Percentiles rank a stretch among this genome's conserved stretches.
phyloP scores from a whole-genome alignment of 2,888 invertebrate genomes.

The Nezara viridula region DNA sequence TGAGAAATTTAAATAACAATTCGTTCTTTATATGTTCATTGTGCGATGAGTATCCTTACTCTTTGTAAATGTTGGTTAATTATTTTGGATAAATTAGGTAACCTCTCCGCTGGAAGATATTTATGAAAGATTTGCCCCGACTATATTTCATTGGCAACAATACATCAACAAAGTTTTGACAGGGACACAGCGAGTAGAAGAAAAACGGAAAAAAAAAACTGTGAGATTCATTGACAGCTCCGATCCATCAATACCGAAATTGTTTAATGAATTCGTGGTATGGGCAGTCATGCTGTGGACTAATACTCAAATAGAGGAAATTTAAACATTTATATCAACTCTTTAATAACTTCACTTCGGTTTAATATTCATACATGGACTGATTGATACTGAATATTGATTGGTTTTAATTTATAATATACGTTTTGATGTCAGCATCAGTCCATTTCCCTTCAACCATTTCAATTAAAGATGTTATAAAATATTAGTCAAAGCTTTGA shows the following conservation, averaged over 20 bases:
- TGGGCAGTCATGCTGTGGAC: background rate
- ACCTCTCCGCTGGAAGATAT: background rate
- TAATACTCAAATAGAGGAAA: background rate
- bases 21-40: too few species aligned
- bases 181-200: background rate
- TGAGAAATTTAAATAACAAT: too few species aligned
- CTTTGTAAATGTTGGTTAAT: background rate
- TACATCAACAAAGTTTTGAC: slow-evolving; percentile 7
- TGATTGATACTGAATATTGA: too few species aligned
- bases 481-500: too few species aligned
- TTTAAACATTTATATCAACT: background rate
- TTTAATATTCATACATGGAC: too few species aligned
- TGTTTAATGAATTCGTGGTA: slow-evolving; percentile 3
- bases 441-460: too few species aligned
- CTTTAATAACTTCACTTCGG: background rate
- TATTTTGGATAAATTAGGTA: background rate
- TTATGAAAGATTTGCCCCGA: background rate
- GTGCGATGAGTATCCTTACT: background rate
- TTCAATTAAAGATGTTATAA: too few species aligned
- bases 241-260: background rate
- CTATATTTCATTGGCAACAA: slow-evolving; percentile 5
- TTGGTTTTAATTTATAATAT: too few species aligned
- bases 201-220: background rate
- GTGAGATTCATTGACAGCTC: slow-evolving; percentile 1
- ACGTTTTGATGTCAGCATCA: too few species aligned